Evolutionary conservation across 2,888 invertebrate species (phyloP), one percentile per base, ranked within the genome.

Genomic region (Pycnomerus fuliginosus): DNA sequence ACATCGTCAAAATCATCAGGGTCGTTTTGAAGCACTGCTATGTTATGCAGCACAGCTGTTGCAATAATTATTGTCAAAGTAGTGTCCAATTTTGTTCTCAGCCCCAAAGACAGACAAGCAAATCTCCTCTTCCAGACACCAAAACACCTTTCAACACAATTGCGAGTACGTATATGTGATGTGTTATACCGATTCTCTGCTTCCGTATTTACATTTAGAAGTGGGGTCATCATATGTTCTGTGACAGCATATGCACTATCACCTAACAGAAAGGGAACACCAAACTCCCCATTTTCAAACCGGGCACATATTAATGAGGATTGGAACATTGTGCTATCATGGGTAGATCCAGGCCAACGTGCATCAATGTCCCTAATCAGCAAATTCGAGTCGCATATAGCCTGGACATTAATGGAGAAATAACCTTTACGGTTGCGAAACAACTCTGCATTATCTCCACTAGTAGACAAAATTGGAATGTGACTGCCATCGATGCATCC

Each of bases 371-470:
- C 16, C 2, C 10, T 5, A 13, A 35, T 24, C 3, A 16, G 1
- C 20, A 28, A 27, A 1, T 17, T 11, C 2, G 27, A 11, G 11
- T 28, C 27, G 25, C 35, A 13, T 10, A 25, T 27, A 20, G 1
- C 24, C 23, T 34, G 34, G 15, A 20, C 23, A n/a, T 55, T 59
- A 1, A 55, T 17, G 16, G 52, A 53, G 45, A 56, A 56, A 37
- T 44, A 50, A 4, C 45, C 49, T 43, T 56, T 59, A 15, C 51
- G 30, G 35, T 57, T 58, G 25, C 51, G 25, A 14, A 42, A 57
- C 11, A 42, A 25, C 32, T 56, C 53, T 11, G 50, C 47, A 29
- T 51, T 33, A 10, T 49, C 40, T 31, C 54, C 52, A 31, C 50
- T 55, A 17, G 52, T 53, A 10, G 55, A 53, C 16, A 41, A 37